Evolutionary conservation across 1,140 invertebrate species (phyloP).

Genomic region (Drosophila chauvacae): DNA sequence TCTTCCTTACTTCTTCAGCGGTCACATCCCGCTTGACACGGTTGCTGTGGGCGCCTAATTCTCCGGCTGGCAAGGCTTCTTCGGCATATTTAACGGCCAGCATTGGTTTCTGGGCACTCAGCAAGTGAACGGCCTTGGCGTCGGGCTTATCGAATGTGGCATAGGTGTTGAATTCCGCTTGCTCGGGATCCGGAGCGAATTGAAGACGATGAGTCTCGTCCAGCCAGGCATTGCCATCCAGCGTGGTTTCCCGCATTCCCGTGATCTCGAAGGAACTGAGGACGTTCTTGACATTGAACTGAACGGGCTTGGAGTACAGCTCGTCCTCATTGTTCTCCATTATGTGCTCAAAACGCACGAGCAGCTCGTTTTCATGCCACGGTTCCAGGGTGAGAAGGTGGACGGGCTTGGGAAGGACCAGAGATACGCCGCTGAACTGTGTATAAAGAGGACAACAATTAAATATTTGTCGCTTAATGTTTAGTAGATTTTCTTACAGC

Average conservation of each 20-base stretch:
- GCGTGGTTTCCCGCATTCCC: conserved; percentile 74
- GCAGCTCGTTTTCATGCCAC: conserved; percentile 88
- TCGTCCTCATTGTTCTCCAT: conserved; percentile 86
- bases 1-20: conserved; percentile 5
- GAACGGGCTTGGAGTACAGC: conserved; percentile 86
- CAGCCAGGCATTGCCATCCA: conserved; percentile 79
- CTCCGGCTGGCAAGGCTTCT: conserved; percentile 39
- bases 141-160: conserved; percentile 27
- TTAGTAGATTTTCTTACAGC: conserved; percentile 44
- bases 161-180: conserved; percentile 45
- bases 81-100: conserved; percentile 48
- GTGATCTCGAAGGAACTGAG: conserved; percentile 60
- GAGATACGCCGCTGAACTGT: conserved; percentile 84
- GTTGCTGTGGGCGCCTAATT: conserved; percentile 68
- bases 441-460: neutral
- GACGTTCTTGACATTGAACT: conserved; percentile 85
- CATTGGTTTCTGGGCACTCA: conserved; percentile 43
- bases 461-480: neutral
- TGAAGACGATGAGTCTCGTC: conserved; percentile 70
- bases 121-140: conserved; percentile 39
- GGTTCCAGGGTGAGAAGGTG: conserved; percentile 95
- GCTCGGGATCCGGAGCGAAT: conserved; percentile 65
- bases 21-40: conserved; percentile 52
- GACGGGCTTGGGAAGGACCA: conserved; percentile 90
- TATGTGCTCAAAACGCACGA: conserved; percentile 95